Percentiles rank a stretch among this genome's conserved stretches.
Conservation (phyloP, 1,140 invertebrate species). For the Trichonephila clavipes region DNA sequence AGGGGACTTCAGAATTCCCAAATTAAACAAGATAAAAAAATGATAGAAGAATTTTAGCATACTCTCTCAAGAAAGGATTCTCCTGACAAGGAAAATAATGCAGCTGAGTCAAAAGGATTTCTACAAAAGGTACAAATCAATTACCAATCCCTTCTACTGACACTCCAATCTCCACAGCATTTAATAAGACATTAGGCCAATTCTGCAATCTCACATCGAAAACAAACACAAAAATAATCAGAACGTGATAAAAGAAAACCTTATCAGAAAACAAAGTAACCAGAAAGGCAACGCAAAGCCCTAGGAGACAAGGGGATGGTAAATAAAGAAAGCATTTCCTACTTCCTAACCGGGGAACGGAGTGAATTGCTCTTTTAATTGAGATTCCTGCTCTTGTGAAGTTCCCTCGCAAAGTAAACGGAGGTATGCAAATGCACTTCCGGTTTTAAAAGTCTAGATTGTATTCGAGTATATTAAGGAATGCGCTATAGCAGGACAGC, state of each 20-base stretch:
- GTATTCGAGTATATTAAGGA: constrained; percentile 41
- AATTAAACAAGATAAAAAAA: too few relatives aligned
- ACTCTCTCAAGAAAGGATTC: too few relatives aligned
- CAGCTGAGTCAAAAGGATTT: too few relatives aligned
- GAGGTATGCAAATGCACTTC: constrained; percentile 44
- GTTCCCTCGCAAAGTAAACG: background rate
- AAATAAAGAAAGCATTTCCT: constrained; percentile 46
- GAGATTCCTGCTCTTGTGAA: constrained; percentile 17
- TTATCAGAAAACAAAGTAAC: constrained; percentile 25
- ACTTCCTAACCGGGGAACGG: background rate
- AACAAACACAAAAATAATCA: too few relatives aligned
- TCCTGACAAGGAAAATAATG: too few relatives aligned
- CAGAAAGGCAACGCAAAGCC: background rate
- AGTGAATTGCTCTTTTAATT: constrained; percentile 43
- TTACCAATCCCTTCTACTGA: too few relatives aligned
- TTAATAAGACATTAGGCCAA: constrained; percentile 4
- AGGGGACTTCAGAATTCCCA: too few relatives aligned
- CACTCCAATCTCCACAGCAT: background rate
- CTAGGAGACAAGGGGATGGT: background rate
- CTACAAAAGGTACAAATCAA: too few relatives aligned
- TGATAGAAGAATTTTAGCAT: too few relatives aligned
- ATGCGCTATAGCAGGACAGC: background rate
- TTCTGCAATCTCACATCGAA: background rate
- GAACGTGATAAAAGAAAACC: background rate
- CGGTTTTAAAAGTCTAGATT: constrained; percentile 28